Percentiles rank a stretch among this genome's conserved stretches.
Conservation (phyloP, 2,888 invertebrate species). For the Pseudococcus viburni region DNA sequence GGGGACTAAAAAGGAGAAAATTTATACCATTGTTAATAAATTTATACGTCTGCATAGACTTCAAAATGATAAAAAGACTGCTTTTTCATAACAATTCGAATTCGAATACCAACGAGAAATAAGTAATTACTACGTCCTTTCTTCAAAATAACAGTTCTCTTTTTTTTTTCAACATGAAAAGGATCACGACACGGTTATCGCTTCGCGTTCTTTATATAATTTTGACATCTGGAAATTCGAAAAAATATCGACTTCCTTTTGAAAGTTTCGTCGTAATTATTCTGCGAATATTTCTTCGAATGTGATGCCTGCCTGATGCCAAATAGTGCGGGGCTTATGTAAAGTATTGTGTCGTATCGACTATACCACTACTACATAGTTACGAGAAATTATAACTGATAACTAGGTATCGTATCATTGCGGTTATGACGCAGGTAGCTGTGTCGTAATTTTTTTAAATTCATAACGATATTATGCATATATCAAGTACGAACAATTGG, state of each 20-base stretch:
- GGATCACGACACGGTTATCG: slow-evolving; percentile 13
- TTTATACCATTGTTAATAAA: neutral
- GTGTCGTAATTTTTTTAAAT: too few species aligned
- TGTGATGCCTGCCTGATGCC: too few species aligned
- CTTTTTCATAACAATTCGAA: neutral
- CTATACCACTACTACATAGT: too few species aligned
- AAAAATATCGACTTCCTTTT: slow-evolving; percentile 15
- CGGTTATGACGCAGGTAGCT: too few species aligned
- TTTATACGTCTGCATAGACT: neutral
- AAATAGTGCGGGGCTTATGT: too few species aligned
- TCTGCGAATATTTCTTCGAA: neutral
- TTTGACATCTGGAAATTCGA: slow-evolving; percentile 7
- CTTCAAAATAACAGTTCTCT: neutral
- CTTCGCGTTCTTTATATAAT: neutral
- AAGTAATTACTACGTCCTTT: neutral
- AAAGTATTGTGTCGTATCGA: too few species aligned
- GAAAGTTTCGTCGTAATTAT: neutral
- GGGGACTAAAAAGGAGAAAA: neutral
- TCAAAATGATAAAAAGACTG: neutral
- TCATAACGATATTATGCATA: too few species aligned
- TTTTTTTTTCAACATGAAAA: neutral
- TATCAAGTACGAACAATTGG: too few species aligned
- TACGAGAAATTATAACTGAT: too few species aligned
- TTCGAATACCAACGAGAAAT: neutral
- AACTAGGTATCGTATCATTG: too few species aligned